A percentile compares a stretch with the other conserved stretches of the same genome.
These are phyloP conservation scores for Pogona vitticeps DNA, from an alignment of 2,113 vertebrate species.

Conservation along the genomic window DNA sequence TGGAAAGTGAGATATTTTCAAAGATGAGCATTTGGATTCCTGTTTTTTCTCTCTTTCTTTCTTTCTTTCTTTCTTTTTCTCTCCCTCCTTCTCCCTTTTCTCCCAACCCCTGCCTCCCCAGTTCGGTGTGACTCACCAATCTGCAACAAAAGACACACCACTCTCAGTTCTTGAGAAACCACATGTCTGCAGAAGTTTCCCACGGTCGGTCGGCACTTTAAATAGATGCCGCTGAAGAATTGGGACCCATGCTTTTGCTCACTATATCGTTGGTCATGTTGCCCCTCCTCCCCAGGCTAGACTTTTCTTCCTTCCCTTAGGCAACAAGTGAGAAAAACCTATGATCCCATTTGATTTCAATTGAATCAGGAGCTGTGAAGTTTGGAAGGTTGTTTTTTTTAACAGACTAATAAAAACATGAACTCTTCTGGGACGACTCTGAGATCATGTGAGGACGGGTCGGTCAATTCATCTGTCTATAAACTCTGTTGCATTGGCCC, in stretches of 20 bases:
- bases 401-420: not conserved
- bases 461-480: not conserved
- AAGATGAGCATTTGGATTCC: not conserved
- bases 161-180: constrained; percentile 67
- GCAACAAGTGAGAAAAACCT: not conserved
- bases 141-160: constrained; percentile 61
- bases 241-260: constrained; percentile 16
- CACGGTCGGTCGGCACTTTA: constrained; percentile 72
- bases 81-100: not conserved
- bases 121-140: constrained; percentile 72
- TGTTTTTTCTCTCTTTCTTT: accelerated
- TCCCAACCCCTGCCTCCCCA: constrained; percentile 51
- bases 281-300: not conserved
- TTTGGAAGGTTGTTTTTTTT: not conserved
- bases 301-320: constrained; percentile 2
- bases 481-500: not conserved
- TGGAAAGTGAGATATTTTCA: not conserved
- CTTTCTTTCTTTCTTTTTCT: accelerated
- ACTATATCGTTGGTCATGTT: constrained; percentile 25
- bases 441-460: not conserved
- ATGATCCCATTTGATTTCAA: not conserved
- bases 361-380: not conserved
- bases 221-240: constrained; percentile 62
- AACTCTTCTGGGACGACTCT: not conserved
- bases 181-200: constrained; percentile 78